Evolutionary conservation across 2,113 vertebrate species (phyloP).

Genomic region (Anarrhichthys ocellatus): DNA sequence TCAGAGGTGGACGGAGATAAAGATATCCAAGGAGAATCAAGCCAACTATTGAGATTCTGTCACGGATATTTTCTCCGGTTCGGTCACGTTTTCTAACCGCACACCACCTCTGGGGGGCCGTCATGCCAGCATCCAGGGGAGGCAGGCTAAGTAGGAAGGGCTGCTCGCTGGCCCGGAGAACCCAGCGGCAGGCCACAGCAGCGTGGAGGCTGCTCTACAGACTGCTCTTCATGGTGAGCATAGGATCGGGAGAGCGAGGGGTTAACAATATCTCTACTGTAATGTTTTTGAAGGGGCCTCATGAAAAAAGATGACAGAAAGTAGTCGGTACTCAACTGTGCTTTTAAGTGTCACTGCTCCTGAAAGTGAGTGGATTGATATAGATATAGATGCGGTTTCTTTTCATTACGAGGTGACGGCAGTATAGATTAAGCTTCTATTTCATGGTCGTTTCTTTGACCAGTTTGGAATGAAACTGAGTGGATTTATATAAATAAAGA

Average conservation of each 20-base stretch:
- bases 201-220: slow-evolving; percentile 83
- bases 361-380: background rate
- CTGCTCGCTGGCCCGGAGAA: slow-evolving; percentile 82
- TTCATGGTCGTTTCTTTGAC: background rate
- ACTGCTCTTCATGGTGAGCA: slow-evolving; percentile 82
- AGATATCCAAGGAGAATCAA: background rate
- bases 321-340: background rate
- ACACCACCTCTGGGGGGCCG: background rate
- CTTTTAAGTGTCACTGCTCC: slow-evolving; percentile 4
- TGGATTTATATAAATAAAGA: background rate
- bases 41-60: background rate
- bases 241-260: background rate
- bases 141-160: slow-evolving; percentile 81
- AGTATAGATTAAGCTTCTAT: background rate
- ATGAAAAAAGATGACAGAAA: background rate
- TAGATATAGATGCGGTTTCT: slow-evolving; percentile 1
- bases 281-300: slow-evolving; percentile 5
- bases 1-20: background rate
- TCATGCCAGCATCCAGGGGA: slow-evolving; percentile 82
- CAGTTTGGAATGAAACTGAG: background rate
- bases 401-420: background rate
- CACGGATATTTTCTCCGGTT: background rate
- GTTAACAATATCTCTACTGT: background rate
- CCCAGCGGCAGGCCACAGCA: slow-evolving; percentile 80
- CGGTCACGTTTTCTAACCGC: background rate